Evolutionary conservation across 2,797 vertebrate species (phyloP), one percentile per base, ranked within the genome.

Genomic region (Valencia hispanica): DNA sequence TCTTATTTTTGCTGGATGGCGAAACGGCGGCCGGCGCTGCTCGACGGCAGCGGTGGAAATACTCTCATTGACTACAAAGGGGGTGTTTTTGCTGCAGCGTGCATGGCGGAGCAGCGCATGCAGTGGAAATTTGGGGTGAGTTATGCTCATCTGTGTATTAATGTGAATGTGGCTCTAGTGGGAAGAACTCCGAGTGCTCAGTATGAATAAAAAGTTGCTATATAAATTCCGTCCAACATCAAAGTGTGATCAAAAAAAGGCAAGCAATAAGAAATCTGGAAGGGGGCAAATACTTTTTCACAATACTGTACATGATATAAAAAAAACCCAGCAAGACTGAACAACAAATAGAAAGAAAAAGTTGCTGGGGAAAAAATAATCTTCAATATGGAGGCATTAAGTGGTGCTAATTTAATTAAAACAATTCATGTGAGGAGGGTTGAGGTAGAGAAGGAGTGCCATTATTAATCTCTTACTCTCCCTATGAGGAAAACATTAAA

Each of bases 381-480:
- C 45, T 47, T 17, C 25, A 20, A 53, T 41, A 41, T 75, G n/a
- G 72, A 39, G 48, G 47, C 4, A 73, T 48, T 53, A 75, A 73
- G 51, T 59, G 57, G 36, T 43, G 50, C 34, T 70, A 75, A 81
- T 80, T 75, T 73, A 77, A 72, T 72, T 59, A 59, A 25, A 74
- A 68, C 59, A 74, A 55, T 71, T 57, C 17, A 20, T 74, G 41
- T 73, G 22, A 70, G 45, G 50, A 70, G 72, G 39, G 47, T 5
- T 20, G 41, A 57, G 30, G 43, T 25, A 73, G 36, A 74, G 1
- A 59, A 63, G 51, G 72, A 79, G 51, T 8, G 36, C 45, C 81
- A 72, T 73, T 73, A 73, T 78, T 72, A 55, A 39, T 79, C 45
- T 75, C 41, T 45, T 70, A 27, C 76, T 84, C 77, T 75, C 72